These are phyloP conservation scores for Pteria penguin DNA, from an alignment of 2,888 invertebrate genomes.

Conservation along the genomic window DNA sequence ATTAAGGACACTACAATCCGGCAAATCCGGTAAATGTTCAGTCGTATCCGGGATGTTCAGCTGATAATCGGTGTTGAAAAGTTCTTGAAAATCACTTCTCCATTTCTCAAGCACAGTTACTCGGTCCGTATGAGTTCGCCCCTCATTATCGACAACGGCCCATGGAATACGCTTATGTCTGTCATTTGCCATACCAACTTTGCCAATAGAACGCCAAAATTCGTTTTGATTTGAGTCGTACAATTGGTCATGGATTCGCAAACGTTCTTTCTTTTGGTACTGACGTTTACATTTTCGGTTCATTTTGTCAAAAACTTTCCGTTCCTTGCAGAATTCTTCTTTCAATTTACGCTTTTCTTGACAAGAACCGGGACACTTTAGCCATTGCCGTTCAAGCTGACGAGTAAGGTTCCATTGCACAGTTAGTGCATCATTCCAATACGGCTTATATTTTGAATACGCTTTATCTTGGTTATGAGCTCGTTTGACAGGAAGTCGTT, in stretches of 20 bases:
- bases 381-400: background rate
- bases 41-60: background rate
- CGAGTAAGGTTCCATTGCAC: background rate
- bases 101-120: constrained; percentile 11
- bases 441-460: background rate
- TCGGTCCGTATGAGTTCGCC: background rate
- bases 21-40: background rate
- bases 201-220: constrained; percentile 26
- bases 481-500: background rate
- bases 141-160: constrained; percentile 20
- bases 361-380: constrained; percentile 4
- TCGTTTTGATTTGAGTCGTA: background rate
- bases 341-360: constrained; percentile 1
- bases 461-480: background rate
- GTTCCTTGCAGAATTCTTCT: background rate
- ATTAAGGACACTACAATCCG: background rate
- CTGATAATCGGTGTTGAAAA: background rate
- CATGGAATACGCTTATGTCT: constrained; percentile 6
- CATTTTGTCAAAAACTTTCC: constrained; percentile 19
- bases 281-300: constrained; percentile 14
- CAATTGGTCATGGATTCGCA: background rate
- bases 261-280: constrained; percentile 8
- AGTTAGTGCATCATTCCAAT: constrained; percentile 5
- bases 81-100: background rate
- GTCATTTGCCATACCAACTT: constrained; percentile 20